Evolutionary conservation across 1,140 invertebrate species (phyloP).

Genomic region (Eupeodes corollae): DNA sequence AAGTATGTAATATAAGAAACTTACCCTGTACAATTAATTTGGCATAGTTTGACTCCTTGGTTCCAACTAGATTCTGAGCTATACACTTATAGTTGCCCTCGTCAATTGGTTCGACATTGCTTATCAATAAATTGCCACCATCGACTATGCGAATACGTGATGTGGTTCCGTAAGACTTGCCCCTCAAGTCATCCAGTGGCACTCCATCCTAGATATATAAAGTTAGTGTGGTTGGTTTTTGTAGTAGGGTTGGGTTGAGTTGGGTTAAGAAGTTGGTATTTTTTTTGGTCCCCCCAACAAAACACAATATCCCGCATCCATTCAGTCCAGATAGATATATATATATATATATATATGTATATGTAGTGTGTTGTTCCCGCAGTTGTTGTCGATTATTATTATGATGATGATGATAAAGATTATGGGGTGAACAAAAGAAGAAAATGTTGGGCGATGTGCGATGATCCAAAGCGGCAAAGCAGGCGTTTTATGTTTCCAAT

Average conservation of each 20-base stretch:
- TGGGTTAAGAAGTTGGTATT: no score
- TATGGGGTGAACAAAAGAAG: background rate
- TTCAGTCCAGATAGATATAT: no score
- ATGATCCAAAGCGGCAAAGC: no score
- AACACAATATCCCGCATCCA: no score
- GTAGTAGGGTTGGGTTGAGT: no score
- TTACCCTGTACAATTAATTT: constrained; percentile 69
- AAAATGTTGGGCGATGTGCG: no score
- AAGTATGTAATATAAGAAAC: constrained; percentile 11
- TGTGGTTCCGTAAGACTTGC: constrained; percentile 31
- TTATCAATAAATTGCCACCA: constrained; percentile 69
- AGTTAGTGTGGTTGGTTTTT: no score
- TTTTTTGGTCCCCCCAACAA: no score
- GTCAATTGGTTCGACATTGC: constrained; percentile 65
- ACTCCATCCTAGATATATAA: constrained; percentile 24
- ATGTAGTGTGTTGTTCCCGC: no score
- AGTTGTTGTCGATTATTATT: background rate
- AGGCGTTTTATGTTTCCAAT: no score
- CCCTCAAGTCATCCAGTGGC: constrained; percentile 34
- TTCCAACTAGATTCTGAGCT: constrained; percentile 70
- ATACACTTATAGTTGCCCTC: constrained; percentile 75
- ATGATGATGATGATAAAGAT: background rate
- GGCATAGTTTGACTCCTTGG: constrained; percentile 56
- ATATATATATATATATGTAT: no score
- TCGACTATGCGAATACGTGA: constrained; percentile 46